Evolutionary conservation across 1,140 invertebrate genomes (phyloP).

Genomic region (Steinernema feltiae): DNA sequence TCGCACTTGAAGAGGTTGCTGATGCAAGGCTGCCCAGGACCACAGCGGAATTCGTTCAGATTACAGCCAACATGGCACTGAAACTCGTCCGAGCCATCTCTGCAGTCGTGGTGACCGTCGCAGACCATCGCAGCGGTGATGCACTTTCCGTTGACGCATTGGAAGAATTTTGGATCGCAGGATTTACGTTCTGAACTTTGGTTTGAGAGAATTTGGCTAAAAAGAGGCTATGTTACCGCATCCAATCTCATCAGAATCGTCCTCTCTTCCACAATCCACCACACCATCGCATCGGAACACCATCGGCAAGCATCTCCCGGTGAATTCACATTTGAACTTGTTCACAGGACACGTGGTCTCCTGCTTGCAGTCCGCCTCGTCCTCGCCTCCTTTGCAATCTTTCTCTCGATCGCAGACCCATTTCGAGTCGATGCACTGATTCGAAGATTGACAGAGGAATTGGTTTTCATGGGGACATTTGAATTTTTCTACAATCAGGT

Average conservation of each 20-base stretch:
- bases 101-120: slow-evolving; percentile 61
- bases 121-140: slow-evolving; percentile 78
- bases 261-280: slow-evolving; percentile 66
- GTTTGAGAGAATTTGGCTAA: no score
- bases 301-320: slow-evolving; percentile 72
- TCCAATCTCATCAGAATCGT: slow-evolving; percentile 57
- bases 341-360: background rate
- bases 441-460: slow-evolving; percentile 5
- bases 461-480: slow-evolving; percentile 5
- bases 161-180: slow-evolving; percentile 54
- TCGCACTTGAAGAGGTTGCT: slow-evolving; percentile 40
- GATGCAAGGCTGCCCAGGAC: slow-evolving; percentile 53
- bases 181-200: slow-evolving; percentile 12
- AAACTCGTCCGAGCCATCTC: slow-evolving; percentile 37
- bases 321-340: slow-evolving; percentile 11
- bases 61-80: slow-evolving; percentile 47
- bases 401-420: slow-evolving; percentile 13
- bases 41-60: slow-evolving; percentile 58
- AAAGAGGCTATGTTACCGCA: no score
- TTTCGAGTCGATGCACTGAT: background rate
- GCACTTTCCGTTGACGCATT: slow-evolving; percentile 85
- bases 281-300: slow-evolving; percentile 74
- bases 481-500: no score
- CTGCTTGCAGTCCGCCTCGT: background rate
- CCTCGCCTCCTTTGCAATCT: background rate